These are phyloP conservation scores for Macropus fuliginosus DNA, from an alignment of 2,797 vertebrate genomes.

Conservation along the genomic window DNA sequence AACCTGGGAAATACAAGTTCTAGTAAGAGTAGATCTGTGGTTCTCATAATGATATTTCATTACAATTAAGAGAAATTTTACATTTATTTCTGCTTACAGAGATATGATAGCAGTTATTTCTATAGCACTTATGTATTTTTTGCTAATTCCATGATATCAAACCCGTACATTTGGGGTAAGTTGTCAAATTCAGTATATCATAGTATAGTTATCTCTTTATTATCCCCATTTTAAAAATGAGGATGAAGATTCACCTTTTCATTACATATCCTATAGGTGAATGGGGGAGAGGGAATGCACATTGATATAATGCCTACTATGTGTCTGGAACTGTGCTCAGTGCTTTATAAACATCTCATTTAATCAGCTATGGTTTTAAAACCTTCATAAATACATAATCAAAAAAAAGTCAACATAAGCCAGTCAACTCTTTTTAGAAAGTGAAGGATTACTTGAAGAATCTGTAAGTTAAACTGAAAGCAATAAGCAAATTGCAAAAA, in stretches of 20 bases:
- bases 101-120: not conserved
- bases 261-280: not conserved
- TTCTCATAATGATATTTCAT: not conserved
- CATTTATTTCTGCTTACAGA: not conserved
- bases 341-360: not conserved
- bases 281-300: not conserved
- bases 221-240: not conserved
- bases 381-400: not conserved
- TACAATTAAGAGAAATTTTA: not conserved
- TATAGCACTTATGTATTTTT: not conserved
- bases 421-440: constrained; percentile 15
- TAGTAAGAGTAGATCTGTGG: not conserved
- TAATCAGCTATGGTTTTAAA: not conserved
- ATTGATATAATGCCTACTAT: not conserved
- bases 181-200: not conserved
- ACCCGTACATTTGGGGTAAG: not conserved
- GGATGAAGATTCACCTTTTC: not conserved
- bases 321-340: not conserved
- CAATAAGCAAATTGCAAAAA: not conserved
- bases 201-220: constrained; percentile 4
- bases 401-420: constrained; percentile 8
- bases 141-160: not conserved
- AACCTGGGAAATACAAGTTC: constrained; percentile 15
- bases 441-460: constrained; percentile 1
- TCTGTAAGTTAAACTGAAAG: not conserved